phyloP scores from a whole-genome alignment of 2,113 vertebrate genomes.

The Cettia cetti region DNA sequence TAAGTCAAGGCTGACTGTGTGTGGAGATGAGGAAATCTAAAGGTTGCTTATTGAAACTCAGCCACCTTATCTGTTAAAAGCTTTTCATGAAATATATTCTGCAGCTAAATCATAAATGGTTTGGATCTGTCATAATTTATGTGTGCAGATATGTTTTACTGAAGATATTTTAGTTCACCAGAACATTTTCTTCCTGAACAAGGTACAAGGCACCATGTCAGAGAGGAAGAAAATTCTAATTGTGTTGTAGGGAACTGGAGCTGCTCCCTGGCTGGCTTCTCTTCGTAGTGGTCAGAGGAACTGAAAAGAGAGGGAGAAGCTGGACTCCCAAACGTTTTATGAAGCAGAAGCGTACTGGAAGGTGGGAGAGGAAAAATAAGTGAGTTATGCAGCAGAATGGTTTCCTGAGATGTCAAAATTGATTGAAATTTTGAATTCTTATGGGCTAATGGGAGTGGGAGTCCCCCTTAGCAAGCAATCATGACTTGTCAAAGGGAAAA shows the following conservation, averaged over 20 bases:
- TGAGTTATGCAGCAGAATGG: not conserved
- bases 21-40: not conserved
- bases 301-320: not conserved
- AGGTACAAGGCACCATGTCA: not conserved
- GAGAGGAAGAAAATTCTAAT: not conserved
- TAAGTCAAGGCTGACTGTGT: not conserved
- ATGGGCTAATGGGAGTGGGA: not conserved
- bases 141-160: not conserved
- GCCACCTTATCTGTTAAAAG: not conserved
- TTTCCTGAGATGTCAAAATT: not conserved
- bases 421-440: not conserved
- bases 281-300: not conserved
- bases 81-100: not conserved
- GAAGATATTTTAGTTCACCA: not conserved
- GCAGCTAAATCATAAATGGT: not conserved
- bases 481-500: not conserved
- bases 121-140: not conserved
- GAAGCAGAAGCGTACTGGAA: not conserved
- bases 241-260: not conserved
- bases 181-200: not conserved
- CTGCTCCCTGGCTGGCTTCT: not conserved
- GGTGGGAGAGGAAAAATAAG: not conserved
- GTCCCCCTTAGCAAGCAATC: not conserved
- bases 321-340: not conserved
- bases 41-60: not conserved